Percentiles rank a stretch among this genome's conserved stretches.
Evolutionary conservation across 1,140 invertebrate species (phyloP).

Genomic region (Drosophila serrata): DNA sequence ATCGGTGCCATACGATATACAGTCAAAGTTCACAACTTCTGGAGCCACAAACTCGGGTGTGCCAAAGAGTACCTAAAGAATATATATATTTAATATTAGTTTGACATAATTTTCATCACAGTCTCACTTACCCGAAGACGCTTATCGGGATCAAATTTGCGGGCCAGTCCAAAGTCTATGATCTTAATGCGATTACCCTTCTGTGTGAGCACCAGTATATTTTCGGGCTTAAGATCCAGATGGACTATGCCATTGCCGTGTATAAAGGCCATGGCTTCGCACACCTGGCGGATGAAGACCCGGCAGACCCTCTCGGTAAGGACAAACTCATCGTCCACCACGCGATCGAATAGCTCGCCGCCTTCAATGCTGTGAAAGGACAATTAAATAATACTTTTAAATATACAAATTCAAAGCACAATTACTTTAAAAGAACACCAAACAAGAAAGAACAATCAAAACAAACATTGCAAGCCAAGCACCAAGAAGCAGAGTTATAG

Average conservation of each 20-base stretch:
- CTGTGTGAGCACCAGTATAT: slow-evolving; percentile 97
- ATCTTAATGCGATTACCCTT: slow-evolving; percentile 99
- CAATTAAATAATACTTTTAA: background rate
- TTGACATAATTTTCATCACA: background rate
- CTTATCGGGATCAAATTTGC: slow-evolving; percentile 96
- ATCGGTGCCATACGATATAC: slow-evolving; percentile 97
- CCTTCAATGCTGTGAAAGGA: slow-evolving; percentile 93
- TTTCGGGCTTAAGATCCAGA: slow-evolving; percentile 99
- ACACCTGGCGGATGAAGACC: slow-evolving; percentile 98
- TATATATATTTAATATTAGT: background rate
- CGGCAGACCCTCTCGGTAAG: slow-evolving; percentile 97
- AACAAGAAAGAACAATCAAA: slow-evolving; percentile 8
- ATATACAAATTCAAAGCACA: background rate
- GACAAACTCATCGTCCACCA: slow-evolving; percentile 99
- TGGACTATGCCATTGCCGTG: slow-evolving; percentile 97
- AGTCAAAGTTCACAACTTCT: slow-evolving; percentile 99
- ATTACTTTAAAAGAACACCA: background rate
- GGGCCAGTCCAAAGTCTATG: slow-evolving; percentile 98
- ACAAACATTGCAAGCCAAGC: slow-evolving; percentile 26
- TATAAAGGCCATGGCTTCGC: slow-evolving; percentile 98
- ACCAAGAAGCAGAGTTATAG: slow-evolving; percentile 38
- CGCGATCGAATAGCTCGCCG: slow-evolving; percentile 98
- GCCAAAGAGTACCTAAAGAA: slow-evolving; percentile 94
- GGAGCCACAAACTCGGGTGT: slow-evolving; percentile 99
- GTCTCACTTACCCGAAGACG: slow-evolving; percentile 89